These are phyloP conservation scores for Nematolebias whitei DNA, from an alignment of 2,113 vertebrate species.

Conservation along the genomic window DNA sequence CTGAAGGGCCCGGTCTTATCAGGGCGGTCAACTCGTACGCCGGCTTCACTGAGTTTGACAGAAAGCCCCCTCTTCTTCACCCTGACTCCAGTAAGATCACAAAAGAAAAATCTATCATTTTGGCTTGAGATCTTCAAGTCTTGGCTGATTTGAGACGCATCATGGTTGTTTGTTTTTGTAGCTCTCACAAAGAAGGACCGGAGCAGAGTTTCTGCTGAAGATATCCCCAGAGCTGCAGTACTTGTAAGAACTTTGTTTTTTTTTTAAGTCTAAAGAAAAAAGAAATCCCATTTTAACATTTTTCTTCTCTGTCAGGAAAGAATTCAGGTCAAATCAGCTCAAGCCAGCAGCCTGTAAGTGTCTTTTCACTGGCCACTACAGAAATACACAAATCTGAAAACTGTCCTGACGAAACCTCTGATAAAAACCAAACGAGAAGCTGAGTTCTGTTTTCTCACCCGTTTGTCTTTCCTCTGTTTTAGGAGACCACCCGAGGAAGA, in stretches of 20 bases:
- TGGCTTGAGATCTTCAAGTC: neutral
- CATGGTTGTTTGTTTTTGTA: constrained; percentile 57
- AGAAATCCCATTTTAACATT: constrained; percentile 8
- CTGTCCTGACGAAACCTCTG: too few species aligned
- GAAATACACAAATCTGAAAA: neutral
- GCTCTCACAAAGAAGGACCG: constrained; percentile 81
- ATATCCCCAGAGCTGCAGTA: constrained; percentile 84
- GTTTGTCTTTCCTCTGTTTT: constrained; percentile 19
- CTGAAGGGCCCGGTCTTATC: constrained; percentile 78
- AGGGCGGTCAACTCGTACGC: constrained; percentile 86
- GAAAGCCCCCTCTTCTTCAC: constrained; percentile 77
- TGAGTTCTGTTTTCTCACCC: neutral
- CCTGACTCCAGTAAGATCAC: constrained; percentile 84
- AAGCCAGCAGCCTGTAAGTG: constrained; percentile 90
- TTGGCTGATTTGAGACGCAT: neutral
- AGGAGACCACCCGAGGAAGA: constrained; percentile 72
- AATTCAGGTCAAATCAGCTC: constrained; percentile 88
- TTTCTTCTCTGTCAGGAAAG: constrained; percentile 82
- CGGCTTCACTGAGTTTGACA: constrained; percentile 85
- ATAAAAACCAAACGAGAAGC: neutral
- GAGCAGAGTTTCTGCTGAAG: constrained; percentile 83
- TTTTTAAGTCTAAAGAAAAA: neutral
- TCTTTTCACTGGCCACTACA: constrained; percentile 2
- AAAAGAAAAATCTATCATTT: neutral
- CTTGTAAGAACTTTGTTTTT: constrained; percentile 75